Conservation (phyloP, 2,797 vertebrate genomes). For the Thunnus albacares region DNA sequence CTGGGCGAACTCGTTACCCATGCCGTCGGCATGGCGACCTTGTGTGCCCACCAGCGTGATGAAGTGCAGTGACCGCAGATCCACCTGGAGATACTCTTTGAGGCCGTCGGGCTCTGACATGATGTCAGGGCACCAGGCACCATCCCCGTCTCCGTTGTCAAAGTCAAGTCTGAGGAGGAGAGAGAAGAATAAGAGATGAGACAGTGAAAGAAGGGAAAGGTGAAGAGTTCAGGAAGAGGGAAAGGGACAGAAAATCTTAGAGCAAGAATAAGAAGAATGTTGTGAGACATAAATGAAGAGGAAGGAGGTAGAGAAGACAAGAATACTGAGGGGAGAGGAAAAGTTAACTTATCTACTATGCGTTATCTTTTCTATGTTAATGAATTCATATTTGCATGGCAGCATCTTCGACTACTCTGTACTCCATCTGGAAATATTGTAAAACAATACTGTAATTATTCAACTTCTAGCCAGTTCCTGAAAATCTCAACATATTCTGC, state of each 20-base stretch:
- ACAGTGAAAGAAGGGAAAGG: not conserved
- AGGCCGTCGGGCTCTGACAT: slow-evolving; percentile 89
- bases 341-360: not conserved
- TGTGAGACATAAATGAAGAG: not conserved
- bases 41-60: slow-evolving; percentile 97
- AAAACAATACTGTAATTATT: slow-evolving; percentile 1
- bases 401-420: not conserved
- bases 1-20: slow-evolving; percentile 96
- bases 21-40: slow-evolving; percentile 94
- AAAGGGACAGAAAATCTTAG: not conserved
- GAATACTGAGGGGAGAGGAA: not conserved
- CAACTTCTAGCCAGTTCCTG: not conserved
- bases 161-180: slow-evolving; percentile 89
- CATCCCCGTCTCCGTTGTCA: slow-evolving; percentile 93
- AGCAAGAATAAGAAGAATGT: not conserved
- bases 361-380: not conserved
- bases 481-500: slow-evolving; percentile 1
- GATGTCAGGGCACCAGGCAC: slow-evolving; percentile 95
- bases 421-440: not conserved
- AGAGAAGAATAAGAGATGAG: not conserved
- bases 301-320: not conserved
- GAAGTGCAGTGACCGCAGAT: slow-evolving; percentile 93
- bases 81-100: slow-evolving; percentile 96
- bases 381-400: slow-evolving; percentile 12
- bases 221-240: slow-evolving; percentile 2